Base-by-base conservation (phyloP, 2,797 vertebrate species). In the Girardinus metallicus region DNA sequence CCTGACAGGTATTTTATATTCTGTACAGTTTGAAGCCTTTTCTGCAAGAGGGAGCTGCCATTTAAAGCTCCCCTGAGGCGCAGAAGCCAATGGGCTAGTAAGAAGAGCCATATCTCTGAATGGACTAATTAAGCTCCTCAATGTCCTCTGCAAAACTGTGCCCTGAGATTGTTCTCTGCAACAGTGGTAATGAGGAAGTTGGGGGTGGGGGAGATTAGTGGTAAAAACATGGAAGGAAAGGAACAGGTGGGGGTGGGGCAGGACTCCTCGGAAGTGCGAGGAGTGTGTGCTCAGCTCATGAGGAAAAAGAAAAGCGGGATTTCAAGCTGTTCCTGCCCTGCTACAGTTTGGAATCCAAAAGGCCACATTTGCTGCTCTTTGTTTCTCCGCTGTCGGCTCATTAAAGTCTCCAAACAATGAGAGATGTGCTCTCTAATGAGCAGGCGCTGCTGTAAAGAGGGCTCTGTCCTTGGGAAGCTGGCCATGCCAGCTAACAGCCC, bases 121-220 rank as follows among this genome's bases (percentile, higher is more conserved):
- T 88, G 80, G 94, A 93, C 93, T 95, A 94, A 96, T 95, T 95
- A 95, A 92, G 88, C 86, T 94, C 91, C 92, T 94, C 90, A 84
- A 92, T 94, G 94, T 95, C 92, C 88, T 87, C 83, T n/a, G 85
- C 87, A 94, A 95, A 94, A 95, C 84, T 87, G 87, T 87, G 87
- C 91, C 92, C 88, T 81, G 94, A 94, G 93, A 95, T 93, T 91
- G 89, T 94, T 88, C 89, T 84, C 80, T 74, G 85, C 92, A 92
- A 92, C 87, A 91, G 93, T 87, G 55, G 88, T 94, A 94, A 95
- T 94, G 91, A 93, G 93, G 92, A 85, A 75, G 77, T 23, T 21
- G 0, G 51, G 21, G 23, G 21, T 1, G 86, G 74, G 71, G 79
- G 85, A 76, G 75, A 70, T 31, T 85, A 85, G 87, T 83, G 75